Base-by-base conservation (phyloP, 2,113 vertebrate genomes). In the Sinocyclocheilus rhinocerous region DNA sequence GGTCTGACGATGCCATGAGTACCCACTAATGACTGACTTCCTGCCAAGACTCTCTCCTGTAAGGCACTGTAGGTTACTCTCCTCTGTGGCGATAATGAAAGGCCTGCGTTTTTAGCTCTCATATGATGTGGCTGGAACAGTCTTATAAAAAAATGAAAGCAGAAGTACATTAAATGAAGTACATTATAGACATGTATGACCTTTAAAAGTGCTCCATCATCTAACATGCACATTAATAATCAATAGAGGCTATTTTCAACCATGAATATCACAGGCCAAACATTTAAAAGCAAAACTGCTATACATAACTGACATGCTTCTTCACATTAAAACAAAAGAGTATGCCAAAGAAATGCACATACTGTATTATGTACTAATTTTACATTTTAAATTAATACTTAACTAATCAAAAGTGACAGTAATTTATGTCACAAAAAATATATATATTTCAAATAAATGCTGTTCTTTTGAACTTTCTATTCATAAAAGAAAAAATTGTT, bases 1-100 rank as follows among this genome's bases (percentile, higher is more conserved):
- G 85, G 87, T 94, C 90, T 50, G 89, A 76, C 11, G 90, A 92
- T 65, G 92, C 92, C 81, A 87, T 95, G 61, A 89, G 63, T 89
- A 83, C 88, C 91, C 90, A 91, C 88, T 84, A 87, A 87, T 85
- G 22, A 70, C 29, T 52, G 39, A 57, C 48, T 81, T 69, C n/a
- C 42, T 59, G 39, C 29, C 72, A 29, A 75, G 39, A 61, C 70
- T 22, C 73, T 76, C 55, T 87, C 36, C 11, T 16, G 5, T 10
- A 61, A 48, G 69, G 69, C 48, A 22, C 76, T 12, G 45, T 39
- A 42, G 20, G 24, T 67, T 36, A 75, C 15, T 67, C 63, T 82
- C 10, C 63, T 52, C 57, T 18, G 63, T 4, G 33, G 29, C 75
- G 88, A 59, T 82, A 87, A 87, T 89, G 72, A 87, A 86, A 84